Base-by-base conservation (phyloP, 1,140 invertebrate species). In the Palaemon carinicauda region DNA sequence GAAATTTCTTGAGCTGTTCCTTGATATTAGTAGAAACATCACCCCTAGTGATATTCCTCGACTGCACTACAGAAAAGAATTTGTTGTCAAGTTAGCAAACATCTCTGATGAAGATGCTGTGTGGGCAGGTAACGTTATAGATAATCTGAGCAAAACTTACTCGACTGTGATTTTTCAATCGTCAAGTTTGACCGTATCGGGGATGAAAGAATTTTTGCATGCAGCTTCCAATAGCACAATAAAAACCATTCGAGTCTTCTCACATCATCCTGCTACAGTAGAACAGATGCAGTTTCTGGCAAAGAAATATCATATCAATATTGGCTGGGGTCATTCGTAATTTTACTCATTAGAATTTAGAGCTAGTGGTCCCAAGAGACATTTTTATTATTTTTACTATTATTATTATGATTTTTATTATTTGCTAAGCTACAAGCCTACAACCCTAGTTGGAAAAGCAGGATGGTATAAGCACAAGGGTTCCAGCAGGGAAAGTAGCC, bases 91-190 rank as follows among this genome's bases (percentile, higher is more conserved):
- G 27, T 41, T 86, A 17, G 60, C 60, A n/a, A 60, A 65, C 21
- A 69, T 86, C 15, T 73, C 27, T 51, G 83, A 86, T 56, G 17
- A 33, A 14, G n/a, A 19, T 9, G 83, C 83, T 29, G 52, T 14
- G 56, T 86, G 83, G 83, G 83, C 83, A 15, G 83, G 83, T n/a
- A 29, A 79, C 27, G 83, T 86, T 14, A 27, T 86, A 78, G 27
- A 80, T 1, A 79, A 51, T 10, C 77, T 86, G 9, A 71, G 24
- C 29, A 5, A n/a, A 1, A 41, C 19, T 0, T 86, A 86, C n/a
- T 41, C 50, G 15, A 54, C 74, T n/a, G 77, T 86, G n/a, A 86
- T 80, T 17, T 65, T 86, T 17, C 77, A 80, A 17, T 17, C 21
- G 3, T 80, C 54, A 24, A 14, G 73, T 21, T 15, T 86, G 0